A percentile compares a stretch with the other conserved stretches of the same genome.
Conservation (phyloP, 2,888 invertebrate genomes). For the Caenorhabditis sp. region DNA sequence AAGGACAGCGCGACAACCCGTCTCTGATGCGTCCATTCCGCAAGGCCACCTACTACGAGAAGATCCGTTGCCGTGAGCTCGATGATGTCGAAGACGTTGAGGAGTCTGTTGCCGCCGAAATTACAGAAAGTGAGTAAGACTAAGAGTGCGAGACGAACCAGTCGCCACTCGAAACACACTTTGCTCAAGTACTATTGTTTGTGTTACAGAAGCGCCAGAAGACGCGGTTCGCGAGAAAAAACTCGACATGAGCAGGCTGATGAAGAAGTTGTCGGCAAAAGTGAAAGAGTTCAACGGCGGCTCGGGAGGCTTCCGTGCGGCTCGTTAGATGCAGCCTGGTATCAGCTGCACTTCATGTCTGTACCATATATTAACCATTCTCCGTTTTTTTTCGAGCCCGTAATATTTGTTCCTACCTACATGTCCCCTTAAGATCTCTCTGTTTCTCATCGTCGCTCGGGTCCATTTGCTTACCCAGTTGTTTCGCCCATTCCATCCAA, state of each 20-base stretch:
- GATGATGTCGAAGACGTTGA: slow-evolving; percentile 63
- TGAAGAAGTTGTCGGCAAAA: slow-evolving; percentile 75
- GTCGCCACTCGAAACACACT: not conserved
- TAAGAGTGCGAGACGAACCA: not conserved
- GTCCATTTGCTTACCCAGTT: slow-evolving; percentile 6
- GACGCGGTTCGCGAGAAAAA: slow-evolving; percentile 49
- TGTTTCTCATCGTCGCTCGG: slow-evolving; percentile 18
- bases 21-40: slow-evolving; percentile 77
- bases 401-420: slow-evolving; percentile 27
- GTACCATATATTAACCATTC: slow-evolving; percentile 45
- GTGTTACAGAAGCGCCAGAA: slow-evolving; percentile 47
- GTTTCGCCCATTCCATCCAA: not conserved
- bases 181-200: too few species aligned
- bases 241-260: slow-evolving; percentile 61
- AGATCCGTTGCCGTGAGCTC: slow-evolving; percentile 73
- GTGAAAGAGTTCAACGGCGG: slow-evolving; percentile 71
- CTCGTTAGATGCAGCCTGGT: slow-evolving; percentile 28
- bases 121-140: slow-evolving; percentile 42
- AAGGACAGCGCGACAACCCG: slow-evolving; percentile 78
- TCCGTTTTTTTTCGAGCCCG: not conserved
- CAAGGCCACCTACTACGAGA: slow-evolving; percentile 78
- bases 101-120: slow-evolving; percentile 20
- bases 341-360: slow-evolving; percentile 15
- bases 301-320: slow-evolving; percentile 61
- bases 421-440: slow-evolving; percentile 39